Conservation (phyloP, 1,140 invertebrate species). For the Gryon sp. region DNA sequence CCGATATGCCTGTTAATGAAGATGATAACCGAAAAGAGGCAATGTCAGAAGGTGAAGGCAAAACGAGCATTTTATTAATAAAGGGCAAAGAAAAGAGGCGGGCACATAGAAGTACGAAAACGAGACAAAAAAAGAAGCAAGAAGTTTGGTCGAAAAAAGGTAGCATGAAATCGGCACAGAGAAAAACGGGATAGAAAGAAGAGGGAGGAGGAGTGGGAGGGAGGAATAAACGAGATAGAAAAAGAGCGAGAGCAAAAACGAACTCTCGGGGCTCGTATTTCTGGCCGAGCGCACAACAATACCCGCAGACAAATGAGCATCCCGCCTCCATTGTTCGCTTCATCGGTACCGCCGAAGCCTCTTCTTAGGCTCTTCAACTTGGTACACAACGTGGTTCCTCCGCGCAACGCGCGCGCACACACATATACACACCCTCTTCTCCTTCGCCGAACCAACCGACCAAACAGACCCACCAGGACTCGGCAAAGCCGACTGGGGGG, state of each 20-base stretch:
- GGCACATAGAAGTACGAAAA: conserved; percentile 31
- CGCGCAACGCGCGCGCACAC: conserved; percentile 23
- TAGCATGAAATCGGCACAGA: conserved; percentile 14
- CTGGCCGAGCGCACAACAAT: conserved; percentile 77
- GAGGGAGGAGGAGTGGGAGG: background rate
- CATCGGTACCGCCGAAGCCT: conserved; percentile 71
- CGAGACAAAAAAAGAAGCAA: conserved; percentile 41
- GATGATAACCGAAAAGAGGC: conserved; percentile 22
- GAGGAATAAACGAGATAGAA: conserved; percentile 46
- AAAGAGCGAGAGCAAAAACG: conserved; percentile 57
- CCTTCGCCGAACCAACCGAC: too few relatives aligned
- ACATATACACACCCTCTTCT: conserved; percentile 36
- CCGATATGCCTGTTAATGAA: conserved; percentile 28
- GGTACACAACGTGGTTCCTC: conserved; percentile 56
- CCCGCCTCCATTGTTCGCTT: conserved; percentile 78
- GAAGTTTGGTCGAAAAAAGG: conserved; percentile 22
- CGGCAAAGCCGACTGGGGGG: conserved; percentile 70
- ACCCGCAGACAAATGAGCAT: conserved; percentile 80
- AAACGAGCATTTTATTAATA: conserved; percentile 43
- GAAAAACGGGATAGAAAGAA: too few relatives aligned
- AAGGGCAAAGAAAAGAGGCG: conserved; percentile 29
- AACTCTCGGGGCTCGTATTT: conserved; percentile 78
- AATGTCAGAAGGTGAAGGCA: conserved; percentile 12
- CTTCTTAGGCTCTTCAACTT: conserved; percentile 58
- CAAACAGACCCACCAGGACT: conserved; percentile 46